Base-by-base conservation (phyloP, 2,888 invertebrate species). In the Pyrochroa serraticornis region DNA sequence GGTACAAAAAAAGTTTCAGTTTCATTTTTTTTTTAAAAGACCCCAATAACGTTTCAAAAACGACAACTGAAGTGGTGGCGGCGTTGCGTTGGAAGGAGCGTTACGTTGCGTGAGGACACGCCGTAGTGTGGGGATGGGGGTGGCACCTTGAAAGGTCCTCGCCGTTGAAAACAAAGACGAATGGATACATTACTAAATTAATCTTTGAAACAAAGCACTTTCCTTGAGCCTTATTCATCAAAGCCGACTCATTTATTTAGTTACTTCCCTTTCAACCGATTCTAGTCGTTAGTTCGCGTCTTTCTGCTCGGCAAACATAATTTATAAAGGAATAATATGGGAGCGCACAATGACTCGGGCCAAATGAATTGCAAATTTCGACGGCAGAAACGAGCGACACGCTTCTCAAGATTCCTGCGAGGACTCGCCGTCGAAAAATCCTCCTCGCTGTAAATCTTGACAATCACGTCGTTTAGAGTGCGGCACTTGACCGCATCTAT, bases 181-280 rank as follows among this genome's bases (percentile, higher is more conserved):
- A 77, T 77, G 75, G 75, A 71, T 77, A 75, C 76, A 76, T 77
- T 77, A 75, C 76, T 70, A 76, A 76, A 78, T 78, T 78, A 78
- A 78, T 78, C 77, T 78, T 77, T 74, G 77, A 75, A 73, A 77
- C 77, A 78, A 77, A 78, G 77, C 75, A 69, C 68, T 72, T 69
- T 75, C 75, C 75, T 75, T 73, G 74, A 69, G 76, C 74, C 75
- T 73, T 75, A 76, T 76, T 76, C 77, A 76, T 75, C 75, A 76
- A 74, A 75, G 74, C 74, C 72, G 58, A 72, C 75, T 76, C 77
- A 76, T 77, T 77, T 77, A 76, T 77, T 76, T 72, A 75, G 75
- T 74, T 75, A 74, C 73, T 73, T 74, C 73, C 71, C 70, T 69
- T 73, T 69, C 71, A 68, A 70, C 62, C 66, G 67, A 71, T 69